phyloP scores from a whole-genome alignment of 2,888 invertebrate genomes.

The Cactoblastis cactorum region DNA sequence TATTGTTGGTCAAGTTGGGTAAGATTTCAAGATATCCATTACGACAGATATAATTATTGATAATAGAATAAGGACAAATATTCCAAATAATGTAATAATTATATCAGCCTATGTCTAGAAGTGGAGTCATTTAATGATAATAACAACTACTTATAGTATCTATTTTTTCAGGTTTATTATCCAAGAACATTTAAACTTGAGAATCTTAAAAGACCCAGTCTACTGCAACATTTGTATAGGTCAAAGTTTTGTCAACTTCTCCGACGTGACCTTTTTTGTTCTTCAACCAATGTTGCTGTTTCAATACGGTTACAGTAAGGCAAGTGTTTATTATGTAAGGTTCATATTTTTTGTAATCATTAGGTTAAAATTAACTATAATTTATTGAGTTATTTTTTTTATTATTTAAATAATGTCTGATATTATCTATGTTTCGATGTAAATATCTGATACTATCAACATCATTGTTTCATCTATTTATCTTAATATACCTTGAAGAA shows the following conservation, averaged over 20 bases:
- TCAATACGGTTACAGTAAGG: constrained; percentile 72
- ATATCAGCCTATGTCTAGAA: too few species aligned
- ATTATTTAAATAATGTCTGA: too few species aligned
- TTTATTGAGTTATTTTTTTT: too few species aligned
- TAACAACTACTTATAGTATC: background rate
- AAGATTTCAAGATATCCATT: background rate
- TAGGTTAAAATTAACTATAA: too few species aligned
- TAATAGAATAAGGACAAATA: too few species aligned
- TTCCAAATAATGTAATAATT: too few species aligned
- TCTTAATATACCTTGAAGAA: too few species aligned
- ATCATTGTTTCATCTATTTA: too few species aligned
- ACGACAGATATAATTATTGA: too few species aligned
- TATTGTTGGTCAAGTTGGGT: background rate
- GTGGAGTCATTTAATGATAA: background rate
- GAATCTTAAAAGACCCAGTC: constrained; percentile 68
- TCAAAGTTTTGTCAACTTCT: constrained; percentile 80
- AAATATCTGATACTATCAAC: too few species aligned
- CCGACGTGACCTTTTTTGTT: constrained; percentile 82
- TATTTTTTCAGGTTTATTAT: constrained; percentile 42
- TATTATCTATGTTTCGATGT: too few species aligned
- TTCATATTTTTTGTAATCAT: too few species aligned
- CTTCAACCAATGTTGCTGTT: constrained; percentile 81
- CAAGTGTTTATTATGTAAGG: constrained; percentile 30
- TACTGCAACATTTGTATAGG: constrained; percentile 81
- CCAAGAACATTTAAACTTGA: constrained; percentile 62